Evolutionary conservation across 2,797 vertebrate genomes (phyloP).

Genomic region (Miichthys miiuy): DNA sequence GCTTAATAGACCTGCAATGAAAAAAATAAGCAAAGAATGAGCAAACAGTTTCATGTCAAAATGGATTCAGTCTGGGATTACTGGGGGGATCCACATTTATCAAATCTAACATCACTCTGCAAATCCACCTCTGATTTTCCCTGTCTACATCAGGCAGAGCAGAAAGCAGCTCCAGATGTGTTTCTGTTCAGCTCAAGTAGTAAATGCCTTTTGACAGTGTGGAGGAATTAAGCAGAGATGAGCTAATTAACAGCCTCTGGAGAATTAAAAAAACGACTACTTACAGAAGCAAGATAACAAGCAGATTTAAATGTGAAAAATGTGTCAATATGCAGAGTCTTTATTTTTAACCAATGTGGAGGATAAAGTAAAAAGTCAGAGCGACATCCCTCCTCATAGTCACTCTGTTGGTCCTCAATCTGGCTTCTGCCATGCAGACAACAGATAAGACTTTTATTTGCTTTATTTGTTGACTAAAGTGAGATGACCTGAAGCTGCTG

Average conservation of each 20-base stretch:
- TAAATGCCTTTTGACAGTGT: constrained; percentile 4
- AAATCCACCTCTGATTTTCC: neutral
- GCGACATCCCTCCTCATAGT: neutral
- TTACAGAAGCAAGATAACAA: neutral
- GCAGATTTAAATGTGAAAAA: neutral
- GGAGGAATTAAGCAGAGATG: constrained; percentile 11
- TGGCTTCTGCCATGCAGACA: neutral
- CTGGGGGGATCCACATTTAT: neutral
- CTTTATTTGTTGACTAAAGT: neutral
- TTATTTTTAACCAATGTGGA: neutral
- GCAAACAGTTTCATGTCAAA: too few species aligned
- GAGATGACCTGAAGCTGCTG: neutral
- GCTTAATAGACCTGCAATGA: too few species aligned
- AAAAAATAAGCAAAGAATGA: neutral
- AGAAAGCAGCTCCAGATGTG: neutral
- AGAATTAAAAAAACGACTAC: neutral
- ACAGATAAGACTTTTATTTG: neutral
- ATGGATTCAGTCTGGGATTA: neutral
- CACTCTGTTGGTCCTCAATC: neutral
- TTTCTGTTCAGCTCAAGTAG: constrained; percentile 4
- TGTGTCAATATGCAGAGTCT: neutral
- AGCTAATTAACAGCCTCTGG: constrained; percentile 7
- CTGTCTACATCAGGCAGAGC: neutral
- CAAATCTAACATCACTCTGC: neutral
- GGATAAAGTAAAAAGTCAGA: neutral